Conservation (phyloP, 2,113 vertebrate genomes). For the Melanerpes aurifrons region DNA sequence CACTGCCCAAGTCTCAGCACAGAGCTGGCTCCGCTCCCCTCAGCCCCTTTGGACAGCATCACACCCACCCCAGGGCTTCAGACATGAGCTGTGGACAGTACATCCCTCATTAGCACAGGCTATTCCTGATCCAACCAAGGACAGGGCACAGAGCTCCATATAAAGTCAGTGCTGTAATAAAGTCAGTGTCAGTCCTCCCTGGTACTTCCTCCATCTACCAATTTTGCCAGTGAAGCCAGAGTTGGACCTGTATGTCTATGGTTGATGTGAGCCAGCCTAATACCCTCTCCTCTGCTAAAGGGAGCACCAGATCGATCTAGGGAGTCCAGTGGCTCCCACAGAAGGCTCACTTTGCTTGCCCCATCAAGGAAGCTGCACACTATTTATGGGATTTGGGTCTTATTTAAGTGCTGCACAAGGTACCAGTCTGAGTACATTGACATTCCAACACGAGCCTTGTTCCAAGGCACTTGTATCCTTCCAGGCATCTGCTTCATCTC, state of each 20-base stretch:
- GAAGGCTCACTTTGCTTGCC: neutral
- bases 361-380: neutral
- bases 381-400: neutral
- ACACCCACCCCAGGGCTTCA: neutral
- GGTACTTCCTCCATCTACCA: neutral
- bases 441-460: neutral
- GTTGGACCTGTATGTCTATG: neutral
- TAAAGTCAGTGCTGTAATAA: neutral
- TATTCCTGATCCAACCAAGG: neutral
- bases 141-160: neutral
- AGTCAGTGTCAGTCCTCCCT: neutral
- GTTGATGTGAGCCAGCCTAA: neutral
- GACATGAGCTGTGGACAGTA: rapidly evolving
- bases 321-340: too few relatives aligned
- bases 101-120: neutral
- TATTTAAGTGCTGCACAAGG: neutral
- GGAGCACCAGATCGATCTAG: neutral
- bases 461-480: neutral
- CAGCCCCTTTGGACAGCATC: neutral
- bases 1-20: neutral
- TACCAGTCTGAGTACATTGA: neutral
- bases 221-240: neutral
- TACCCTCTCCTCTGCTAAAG: neutral
- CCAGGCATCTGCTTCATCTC: neutral
- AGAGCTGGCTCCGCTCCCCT: neutral